Evolutionary conservation across 1,140 invertebrate species (phyloP), one percentile per base, ranked within the genome.

Genomic region (Sarcophaga bullata): DNA sequence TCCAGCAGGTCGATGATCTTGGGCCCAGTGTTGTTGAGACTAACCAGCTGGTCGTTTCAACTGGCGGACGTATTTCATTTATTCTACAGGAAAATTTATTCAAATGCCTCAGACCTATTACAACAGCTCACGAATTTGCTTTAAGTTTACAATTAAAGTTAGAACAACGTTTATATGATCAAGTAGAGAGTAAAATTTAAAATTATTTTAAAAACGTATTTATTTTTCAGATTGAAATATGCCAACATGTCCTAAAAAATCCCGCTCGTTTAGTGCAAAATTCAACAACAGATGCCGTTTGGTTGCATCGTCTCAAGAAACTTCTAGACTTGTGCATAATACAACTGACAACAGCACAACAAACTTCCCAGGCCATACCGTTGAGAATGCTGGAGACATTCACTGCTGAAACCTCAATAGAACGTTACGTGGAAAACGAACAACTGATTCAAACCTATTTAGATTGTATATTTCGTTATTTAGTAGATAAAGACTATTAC

Each of bases 311-410:
- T 8, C 82, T 89, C 8, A 86, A 88, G 73, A 87, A 86, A 73
- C 80, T 90, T 15, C 78, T 90, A 46, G 85, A 86, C 62, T 82
- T 87, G 10, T 90, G 89, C 52, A 80, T 90, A 8, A 82, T 86
- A 13, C 87, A 90, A 68, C 73, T 90, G 68, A 82, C 84, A 13
- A 82, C 84, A 11, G 80, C 84, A 8, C 83, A 87, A 83, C 82
- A 87, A 17, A 84, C 84, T 87, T 90, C 90, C 84, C 91, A 95
- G 86, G 94, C 95, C n/a, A 93, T 95, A 82, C 95, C 95, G 2
- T 90, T 96, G 54, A 91, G 95, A 86, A 94, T 95, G 89, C 87
- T 96, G 86, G 95, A 96, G 90, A 92, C 95, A n/a, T 96, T 95
- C 84, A 95, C 95, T 52, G 92, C 92, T 80, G 87, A 91, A 9